Conservation (phyloP, 2,888 invertebrate species). For the Steinernema hermaphroditum region DNA sequence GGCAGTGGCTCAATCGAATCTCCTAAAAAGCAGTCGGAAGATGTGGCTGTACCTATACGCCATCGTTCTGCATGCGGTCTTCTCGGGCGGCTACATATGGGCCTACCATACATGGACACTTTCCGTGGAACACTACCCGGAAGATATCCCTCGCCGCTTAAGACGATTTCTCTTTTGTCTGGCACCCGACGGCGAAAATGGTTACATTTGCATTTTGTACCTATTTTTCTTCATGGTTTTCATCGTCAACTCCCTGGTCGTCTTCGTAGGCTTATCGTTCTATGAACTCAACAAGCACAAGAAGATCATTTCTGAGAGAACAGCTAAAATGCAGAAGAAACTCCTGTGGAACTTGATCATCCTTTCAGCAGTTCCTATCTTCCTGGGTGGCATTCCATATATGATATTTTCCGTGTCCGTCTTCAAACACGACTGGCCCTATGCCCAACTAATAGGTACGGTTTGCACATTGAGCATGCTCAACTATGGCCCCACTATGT, state of each 20-base stretch:
- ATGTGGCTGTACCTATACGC: not conserved
- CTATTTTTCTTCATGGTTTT: too few relatives aligned
- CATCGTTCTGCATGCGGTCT: not conserved
- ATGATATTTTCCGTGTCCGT: not conserved
- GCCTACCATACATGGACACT: too few relatives aligned
- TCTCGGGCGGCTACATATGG: not conserved
- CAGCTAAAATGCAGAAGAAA: not conserved
- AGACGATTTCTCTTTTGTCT: too few relatives aligned
- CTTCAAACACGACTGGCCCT: not conserved
- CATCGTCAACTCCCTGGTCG: not conserved
- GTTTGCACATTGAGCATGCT: not conserved
- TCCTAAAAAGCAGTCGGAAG: not conserved
- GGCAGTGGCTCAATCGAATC: not conserved
- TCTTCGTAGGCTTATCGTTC: not conserved
- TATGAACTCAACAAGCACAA: slow-evolving; percentile 5
- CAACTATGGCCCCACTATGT: not conserved
- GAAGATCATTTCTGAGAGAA: not conserved
- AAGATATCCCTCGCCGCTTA: too few relatives aligned
- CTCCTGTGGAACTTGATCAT: slow-evolving; percentile 4
- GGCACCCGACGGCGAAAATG: too few relatives aligned
- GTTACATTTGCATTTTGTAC: too few relatives aligned
- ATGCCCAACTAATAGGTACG: not conserved
- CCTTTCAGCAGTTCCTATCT: not conserved
- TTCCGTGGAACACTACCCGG: too few relatives aligned
- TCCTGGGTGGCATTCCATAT: not conserved